Conservation (phyloP, 2,797 vertebrate genomes). For the Chloroceryle amazona region DNA sequence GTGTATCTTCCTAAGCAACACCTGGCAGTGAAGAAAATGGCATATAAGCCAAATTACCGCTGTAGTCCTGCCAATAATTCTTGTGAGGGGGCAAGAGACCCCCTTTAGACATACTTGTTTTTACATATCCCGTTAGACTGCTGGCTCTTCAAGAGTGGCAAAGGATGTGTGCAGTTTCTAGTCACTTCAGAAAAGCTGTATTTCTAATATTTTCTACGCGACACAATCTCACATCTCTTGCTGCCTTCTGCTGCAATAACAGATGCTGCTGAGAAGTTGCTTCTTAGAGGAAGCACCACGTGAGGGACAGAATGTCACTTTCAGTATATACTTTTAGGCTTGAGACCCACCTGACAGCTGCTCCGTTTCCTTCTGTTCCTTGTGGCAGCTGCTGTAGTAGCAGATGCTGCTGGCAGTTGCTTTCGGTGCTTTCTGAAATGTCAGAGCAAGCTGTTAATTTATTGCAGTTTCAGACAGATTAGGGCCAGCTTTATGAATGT, state of each 20-base stretch:
- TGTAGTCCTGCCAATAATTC: not conserved
- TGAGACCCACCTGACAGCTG: not conserved
- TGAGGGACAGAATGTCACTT: not conserved
- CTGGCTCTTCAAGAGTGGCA: not conserved
- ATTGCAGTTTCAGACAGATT: not conserved
- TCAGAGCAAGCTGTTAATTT: not conserved
- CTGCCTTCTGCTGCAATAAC: not conserved
- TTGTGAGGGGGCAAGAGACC: accelerated
- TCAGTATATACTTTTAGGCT: not conserved
- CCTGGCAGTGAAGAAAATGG: not conserved
- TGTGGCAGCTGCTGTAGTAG: not conserved
- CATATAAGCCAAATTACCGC: not conserved
- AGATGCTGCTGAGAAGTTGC: not conserved
- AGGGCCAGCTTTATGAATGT: not conserved
- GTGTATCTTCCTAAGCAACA: not conserved
- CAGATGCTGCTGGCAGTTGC: not conserved
- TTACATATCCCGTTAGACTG: accelerated
- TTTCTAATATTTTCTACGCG: accelerated
- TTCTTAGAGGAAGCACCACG: accelerated
- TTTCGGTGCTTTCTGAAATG: not conserved
- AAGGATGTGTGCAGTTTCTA: not conserved
- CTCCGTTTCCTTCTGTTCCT: not conserved
- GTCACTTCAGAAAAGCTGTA: accelerated
- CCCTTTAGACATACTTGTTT: not conserved
- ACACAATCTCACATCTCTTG: not conserved